These are phyloP conservation scores for Chitala chitala DNA, from an alignment of 2,113 vertebrate genomes.

Conservation along the genomic window DNA sequence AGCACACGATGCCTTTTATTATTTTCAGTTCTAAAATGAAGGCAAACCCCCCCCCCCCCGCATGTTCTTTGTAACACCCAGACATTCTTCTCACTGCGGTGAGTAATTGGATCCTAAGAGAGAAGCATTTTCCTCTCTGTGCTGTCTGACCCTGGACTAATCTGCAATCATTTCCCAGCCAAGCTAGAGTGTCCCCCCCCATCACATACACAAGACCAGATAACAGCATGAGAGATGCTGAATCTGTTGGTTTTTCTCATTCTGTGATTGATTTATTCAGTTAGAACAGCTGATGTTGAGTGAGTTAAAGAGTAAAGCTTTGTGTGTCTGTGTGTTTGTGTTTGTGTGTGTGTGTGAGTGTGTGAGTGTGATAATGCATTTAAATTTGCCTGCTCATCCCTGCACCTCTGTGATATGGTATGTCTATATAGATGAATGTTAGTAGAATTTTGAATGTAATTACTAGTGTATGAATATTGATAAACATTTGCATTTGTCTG, in stretches of 20 bases:
- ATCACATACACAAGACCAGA: neutral
- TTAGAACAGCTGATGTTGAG: slow-evolving; percentile 7
- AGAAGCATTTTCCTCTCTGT: slow-evolving; percentile 3
- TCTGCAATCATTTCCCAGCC: neutral
- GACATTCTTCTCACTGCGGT: neutral
- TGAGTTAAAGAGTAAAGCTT: neutral
- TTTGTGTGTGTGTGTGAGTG: slow-evolving; percentile 35
- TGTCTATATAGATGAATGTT: too few relatives aligned
- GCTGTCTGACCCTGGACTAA: slow-evolving; percentile 1
- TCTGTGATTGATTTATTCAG: slow-evolving; percentile 1
- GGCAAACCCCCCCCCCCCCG: neutral
- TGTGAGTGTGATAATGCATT: too few relatives aligned
- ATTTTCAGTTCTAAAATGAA: neutral
- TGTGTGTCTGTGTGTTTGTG: slow-evolving; percentile 5
- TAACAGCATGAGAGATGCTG: neutral
- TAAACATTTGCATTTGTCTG: too few relatives aligned
- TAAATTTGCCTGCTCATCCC: too few relatives aligned
- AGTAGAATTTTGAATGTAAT: too few relatives aligned
- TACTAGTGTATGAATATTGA: too few relatives aligned
- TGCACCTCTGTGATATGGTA: too few relatives aligned
- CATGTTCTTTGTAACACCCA: neutral
- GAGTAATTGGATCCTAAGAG: slow-evolving; percentile 16
- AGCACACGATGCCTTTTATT: neutral
- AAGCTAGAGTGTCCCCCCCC: neutral
- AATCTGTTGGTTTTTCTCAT: neutral